phyloP scores from a whole-genome alignment of 2,888 invertebrate genomes.

The Aplocera efformata region DNA sequence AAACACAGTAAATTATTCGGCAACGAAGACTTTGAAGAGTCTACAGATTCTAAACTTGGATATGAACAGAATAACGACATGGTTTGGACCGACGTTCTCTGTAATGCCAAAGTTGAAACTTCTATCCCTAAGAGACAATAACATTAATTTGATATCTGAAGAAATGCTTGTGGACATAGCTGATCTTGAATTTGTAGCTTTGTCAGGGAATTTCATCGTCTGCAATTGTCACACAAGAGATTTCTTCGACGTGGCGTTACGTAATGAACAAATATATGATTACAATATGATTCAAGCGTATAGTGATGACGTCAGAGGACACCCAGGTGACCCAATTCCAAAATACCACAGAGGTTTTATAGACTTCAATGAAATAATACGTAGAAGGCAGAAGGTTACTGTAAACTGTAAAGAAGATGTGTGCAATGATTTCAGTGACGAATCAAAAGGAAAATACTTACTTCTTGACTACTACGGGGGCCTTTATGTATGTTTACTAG shows the following conservation, averaged over 20 bases:
- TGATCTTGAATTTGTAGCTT: slow-evolving; percentile 62
- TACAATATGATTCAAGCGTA: slow-evolving; percentile 3
- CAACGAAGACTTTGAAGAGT: slow-evolving; percentile 49
- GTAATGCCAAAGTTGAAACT: slow-evolving; percentile 57
- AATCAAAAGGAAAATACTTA: slow-evolving; percentile 38
- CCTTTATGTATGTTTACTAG: slow-evolving; percentile 43
- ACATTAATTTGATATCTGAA: slow-evolving; percentile 75
- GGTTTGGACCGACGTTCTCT: slow-evolving; percentile 68
- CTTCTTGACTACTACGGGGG: slow-evolving; percentile 45
- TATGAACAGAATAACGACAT: slow-evolving; percentile 76
- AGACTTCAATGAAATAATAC: slow-evolving; percentile 40
- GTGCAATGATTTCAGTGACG: slow-evolving; percentile 21
- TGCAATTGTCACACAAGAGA: slow-evolving; percentile 80
- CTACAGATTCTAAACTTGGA: slow-evolving; percentile 74
- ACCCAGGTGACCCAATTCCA: slow-evolving; percentile 2
- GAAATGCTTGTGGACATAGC: slow-evolving; percentile 80
- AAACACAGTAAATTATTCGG: slow-evolving; percentile 36
- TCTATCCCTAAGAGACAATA: slow-evolving; percentile 74
- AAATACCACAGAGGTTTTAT: slow-evolving; percentile 42
- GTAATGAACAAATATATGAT: slow-evolving; percentile 30
- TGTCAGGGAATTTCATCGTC: slow-evolving; percentile 80
- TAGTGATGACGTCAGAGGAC: neutral
- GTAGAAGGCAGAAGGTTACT: slow-evolving; percentile 30
- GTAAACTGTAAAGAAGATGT: slow-evolving; percentile 24
- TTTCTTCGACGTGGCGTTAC: slow-evolving; percentile 61